Percentiles rank a stretch among this genome's conserved stretches.
Conservation (phyloP, 2,797 vertebrate species). For the Molossus alvarezi region DNA sequence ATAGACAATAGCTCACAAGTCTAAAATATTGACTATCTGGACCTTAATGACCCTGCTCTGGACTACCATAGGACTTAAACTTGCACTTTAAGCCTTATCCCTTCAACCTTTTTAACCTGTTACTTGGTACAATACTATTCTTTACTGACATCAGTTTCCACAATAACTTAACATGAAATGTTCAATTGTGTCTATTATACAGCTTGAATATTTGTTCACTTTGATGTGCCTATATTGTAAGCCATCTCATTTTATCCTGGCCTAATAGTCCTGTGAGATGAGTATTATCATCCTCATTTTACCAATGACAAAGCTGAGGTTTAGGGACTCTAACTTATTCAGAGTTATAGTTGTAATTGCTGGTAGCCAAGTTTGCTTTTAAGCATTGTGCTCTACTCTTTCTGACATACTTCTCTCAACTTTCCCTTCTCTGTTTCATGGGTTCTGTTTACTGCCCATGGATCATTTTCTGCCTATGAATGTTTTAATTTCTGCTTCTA, state of each 20-base stretch:
- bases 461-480: background rate
- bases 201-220: conserved; percentile 33
- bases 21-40: background rate
- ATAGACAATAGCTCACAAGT: background rate
- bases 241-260: conserved; percentile 23
- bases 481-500: conserved; percentile 54
- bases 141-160: background rate
- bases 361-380: background rate
- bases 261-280: background rate
- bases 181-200: background rate
- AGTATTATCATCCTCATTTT: background rate
- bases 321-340: background rate
- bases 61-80: background rate
- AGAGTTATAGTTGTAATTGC: background rate
- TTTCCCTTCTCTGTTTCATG: background rate
- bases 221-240: background rate
- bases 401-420: background rate
- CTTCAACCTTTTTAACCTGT: background rate
- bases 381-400: background rate
- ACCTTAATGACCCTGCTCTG: background rate
- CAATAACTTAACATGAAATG: conserved; percentile 3
- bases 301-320: background rate
- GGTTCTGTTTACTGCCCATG: background rate
- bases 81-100: background rate
- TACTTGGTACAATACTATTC: background rate